These are phyloP conservation scores for Glossophaga mutica DNA, from an alignment of 2,797 vertebrate species.

Conservation along the genomic window DNA sequence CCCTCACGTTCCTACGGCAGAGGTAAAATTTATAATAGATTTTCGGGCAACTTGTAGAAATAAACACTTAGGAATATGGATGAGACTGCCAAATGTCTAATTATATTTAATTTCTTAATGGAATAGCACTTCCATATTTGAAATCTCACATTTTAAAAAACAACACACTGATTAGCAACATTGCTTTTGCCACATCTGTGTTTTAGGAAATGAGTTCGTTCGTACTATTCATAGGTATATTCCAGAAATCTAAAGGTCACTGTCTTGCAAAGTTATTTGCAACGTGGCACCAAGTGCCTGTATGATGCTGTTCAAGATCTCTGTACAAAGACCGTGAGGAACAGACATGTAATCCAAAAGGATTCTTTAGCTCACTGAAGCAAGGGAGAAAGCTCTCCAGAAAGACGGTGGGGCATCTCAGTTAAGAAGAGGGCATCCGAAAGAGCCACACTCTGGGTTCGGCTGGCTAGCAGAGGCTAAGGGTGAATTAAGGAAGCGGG, in stretches of 20 bases:
- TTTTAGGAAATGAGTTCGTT: not conserved
- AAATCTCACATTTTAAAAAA: conserved; percentile 24
- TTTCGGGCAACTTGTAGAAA: not conserved
- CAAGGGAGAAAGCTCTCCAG: not conserved
- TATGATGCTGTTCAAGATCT: not conserved
- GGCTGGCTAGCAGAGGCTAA: not conserved
- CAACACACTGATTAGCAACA: not conserved
- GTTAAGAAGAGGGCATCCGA: not conserved
- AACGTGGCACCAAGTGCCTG: not conserved
- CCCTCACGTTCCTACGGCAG: not conserved
- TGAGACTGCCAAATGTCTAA: conserved; percentile 22
- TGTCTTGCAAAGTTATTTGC: not conserved
- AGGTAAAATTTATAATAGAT: not conserved
- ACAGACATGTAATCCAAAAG: not conserved
- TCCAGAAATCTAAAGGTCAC: not conserved
- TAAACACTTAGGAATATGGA: conserved; percentile 11
- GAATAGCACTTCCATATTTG: not conserved
- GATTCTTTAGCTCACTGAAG: not conserved
- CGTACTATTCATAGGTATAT: not conserved
- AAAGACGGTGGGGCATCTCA: not conserved
- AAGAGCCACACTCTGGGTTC: not conserved
- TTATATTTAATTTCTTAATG: conserved; percentile 44
- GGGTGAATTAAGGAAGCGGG: not conserved
- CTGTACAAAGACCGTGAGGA: not conserved
- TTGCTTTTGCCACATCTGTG: not conserved